Percentiles rank a stretch among this genome's conserved stretches.
Conservation (phyloP, 2,113 vertebrate genomes). For the Pholis gunnellus region DNA sequence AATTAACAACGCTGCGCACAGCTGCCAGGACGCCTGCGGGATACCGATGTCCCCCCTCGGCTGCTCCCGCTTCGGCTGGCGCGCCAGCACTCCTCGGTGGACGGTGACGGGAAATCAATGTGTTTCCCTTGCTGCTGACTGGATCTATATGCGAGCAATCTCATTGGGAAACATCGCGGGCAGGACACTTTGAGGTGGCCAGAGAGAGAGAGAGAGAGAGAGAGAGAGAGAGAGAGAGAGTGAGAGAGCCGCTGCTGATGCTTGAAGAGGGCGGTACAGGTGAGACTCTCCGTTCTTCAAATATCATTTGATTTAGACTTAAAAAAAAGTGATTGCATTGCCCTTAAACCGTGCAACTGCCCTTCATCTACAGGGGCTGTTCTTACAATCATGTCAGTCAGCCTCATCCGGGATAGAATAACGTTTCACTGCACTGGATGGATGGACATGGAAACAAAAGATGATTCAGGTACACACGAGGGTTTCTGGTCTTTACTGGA, state of each 20-base stretch:
- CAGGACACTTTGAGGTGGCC: constrained; percentile 56
- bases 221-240: not conserved
- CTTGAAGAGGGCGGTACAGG: constrained; percentile 19
- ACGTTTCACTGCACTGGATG: not conserved
- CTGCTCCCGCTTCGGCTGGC: constrained; percentile 53
- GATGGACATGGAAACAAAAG: constrained; percentile 14
- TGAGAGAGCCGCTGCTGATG: constrained; percentile 7
- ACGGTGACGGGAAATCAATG: constrained; percentile 82
- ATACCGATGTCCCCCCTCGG: constrained; percentile 72
- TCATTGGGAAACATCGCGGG: constrained; percentile 77
- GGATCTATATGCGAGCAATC: constrained; percentile 75
- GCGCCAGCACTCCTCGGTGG: constrained; percentile 63
- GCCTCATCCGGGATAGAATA: not conserved
- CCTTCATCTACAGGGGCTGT: not conserved
- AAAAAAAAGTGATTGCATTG: constrained; percentile 10
- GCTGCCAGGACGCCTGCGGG: constrained; percentile 78
- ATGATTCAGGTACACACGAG: constrained; percentile 26
- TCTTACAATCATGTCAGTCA: not conserved
- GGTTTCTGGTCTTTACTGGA: constrained; percentile 49
- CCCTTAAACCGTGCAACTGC: not conserved
- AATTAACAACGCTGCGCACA: constrained; percentile 77
- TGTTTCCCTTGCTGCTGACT: constrained; percentile 79
- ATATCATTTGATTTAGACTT: constrained; percentile 22
- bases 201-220: constrained; percentile 12
- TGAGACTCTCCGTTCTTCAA: not conserved